Percentiles rank a stretch among this genome's conserved stretches.
Evolutionary conservation across 2,113 vertebrate genomes (phyloP).

Genomic region (Phrynocephalus versicolor): DNA sequence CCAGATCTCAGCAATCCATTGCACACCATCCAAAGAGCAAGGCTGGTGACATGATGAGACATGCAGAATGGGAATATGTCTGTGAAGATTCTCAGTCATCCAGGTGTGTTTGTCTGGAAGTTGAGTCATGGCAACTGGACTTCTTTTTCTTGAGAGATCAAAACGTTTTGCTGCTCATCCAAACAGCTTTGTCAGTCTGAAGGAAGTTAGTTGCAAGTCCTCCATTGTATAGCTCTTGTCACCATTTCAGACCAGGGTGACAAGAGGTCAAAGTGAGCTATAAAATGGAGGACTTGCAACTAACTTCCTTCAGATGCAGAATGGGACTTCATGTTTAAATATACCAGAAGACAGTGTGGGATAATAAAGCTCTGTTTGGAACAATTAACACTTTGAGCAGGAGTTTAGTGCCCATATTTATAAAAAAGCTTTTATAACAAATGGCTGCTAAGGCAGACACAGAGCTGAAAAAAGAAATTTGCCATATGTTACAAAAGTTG

Average conservation of each 20-base stretch:
- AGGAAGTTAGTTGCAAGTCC: too few species aligned
- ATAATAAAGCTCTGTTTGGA: neutral
- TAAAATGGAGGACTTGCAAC: too few species aligned
- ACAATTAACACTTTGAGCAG: slow-evolving; percentile 35
- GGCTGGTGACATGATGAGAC: neutral
- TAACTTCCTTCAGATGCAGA: too few species aligned
- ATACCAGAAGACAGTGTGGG: neutral
- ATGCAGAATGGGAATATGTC: neutral
- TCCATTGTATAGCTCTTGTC: too few species aligned
- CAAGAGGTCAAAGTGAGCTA: too few species aligned
- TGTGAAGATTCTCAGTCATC: too few species aligned
- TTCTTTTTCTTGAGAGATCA: too few species aligned
- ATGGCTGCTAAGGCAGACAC: slow-evolving; percentile 18
- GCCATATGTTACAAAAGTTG: slow-evolving; percentile 34
- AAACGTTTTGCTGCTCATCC: too few species aligned
- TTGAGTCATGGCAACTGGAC: too few species aligned
- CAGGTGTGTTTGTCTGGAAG: too few species aligned
- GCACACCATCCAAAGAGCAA: slow-evolving; percentile 16
- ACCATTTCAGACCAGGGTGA: too few species aligned
- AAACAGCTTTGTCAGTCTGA: too few species aligned
- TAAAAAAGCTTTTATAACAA: slow-evolving; percentile 48
- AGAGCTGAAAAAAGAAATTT: slow-evolving; percentile 36
- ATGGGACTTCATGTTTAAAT: slow-evolving; percentile 3
- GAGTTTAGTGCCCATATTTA: slow-evolving; percentile 37
- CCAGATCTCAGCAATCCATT: neutral